Conservation (phyloP, 2,888 invertebrate genomes). For the Sipha maydis region DNA sequence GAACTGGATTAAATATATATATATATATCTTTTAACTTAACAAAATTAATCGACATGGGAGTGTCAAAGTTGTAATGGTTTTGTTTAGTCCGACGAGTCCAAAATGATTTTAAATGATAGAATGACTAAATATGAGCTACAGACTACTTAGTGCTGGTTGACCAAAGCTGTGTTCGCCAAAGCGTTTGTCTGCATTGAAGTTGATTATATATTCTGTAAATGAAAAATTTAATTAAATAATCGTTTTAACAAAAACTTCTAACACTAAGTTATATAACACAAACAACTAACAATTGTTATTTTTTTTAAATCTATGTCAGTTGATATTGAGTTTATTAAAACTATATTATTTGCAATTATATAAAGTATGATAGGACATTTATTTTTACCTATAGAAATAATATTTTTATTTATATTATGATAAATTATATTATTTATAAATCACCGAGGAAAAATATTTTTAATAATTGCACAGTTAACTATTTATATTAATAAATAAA, state of each 20-base stretch:
- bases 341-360: too few relatives aligned
- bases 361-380: too few relatives aligned
- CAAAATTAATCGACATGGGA: slow-evolving; percentile 13
- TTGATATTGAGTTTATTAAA: too few relatives aligned
- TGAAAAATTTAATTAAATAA: not conserved
- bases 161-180: slow-evolving; percentile 47
- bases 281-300: too few relatives aligned
- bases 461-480: too few relatives aligned
- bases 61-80: slow-evolving; percentile 37
- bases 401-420: too few relatives aligned
- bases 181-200: slow-evolving; percentile 44
- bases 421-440: too few relatives aligned
- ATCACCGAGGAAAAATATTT: too few relatives aligned
- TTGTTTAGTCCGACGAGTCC: not conserved
- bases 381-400: too few relatives aligned
- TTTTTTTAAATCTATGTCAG: too few relatives aligned
- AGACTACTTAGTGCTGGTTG: slow-evolving; percentile 26
- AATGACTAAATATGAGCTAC: slow-evolving; percentile 43
- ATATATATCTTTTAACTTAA: slow-evolving; percentile 47
- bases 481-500: too few relatives aligned
- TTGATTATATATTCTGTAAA: slow-evolving; percentile 48
- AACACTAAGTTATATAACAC: too few relatives aligned
- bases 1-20: slow-evolving; percentile 43
- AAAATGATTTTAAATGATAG: slow-evolving; percentile 25
- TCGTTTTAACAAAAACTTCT: not conserved